Evolutionary conservation across 2,888 invertebrate genomes (phyloP).

Genomic region (Phortica okadai): DNA sequence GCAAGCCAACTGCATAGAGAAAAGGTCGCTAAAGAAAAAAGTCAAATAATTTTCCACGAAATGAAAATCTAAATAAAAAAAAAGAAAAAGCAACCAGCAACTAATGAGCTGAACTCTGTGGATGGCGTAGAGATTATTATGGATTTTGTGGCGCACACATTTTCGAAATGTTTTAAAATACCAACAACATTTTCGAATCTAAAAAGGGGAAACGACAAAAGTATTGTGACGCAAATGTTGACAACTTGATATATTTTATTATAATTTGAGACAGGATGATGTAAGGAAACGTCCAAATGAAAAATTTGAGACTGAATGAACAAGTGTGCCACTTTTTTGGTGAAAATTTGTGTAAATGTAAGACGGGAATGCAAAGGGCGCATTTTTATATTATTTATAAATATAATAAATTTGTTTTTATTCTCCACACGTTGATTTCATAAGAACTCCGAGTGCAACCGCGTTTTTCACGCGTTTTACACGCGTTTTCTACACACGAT

Average conservation of each 20-base stretch:
- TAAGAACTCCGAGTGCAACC: background rate
- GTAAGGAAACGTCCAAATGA: background rate
- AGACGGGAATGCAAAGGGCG: background rate
- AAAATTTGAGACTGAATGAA: background rate
- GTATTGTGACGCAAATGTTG: slow-evolving; percentile 60
- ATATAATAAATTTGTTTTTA: slow-evolving; percentile 12
- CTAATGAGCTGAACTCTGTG: slow-evolving; percentile 56
- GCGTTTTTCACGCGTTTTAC: background rate
- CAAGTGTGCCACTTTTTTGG: slow-evolving; percentile 15
- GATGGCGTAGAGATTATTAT: slow-evolving; percentile 62
- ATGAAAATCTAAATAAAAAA: slow-evolving; percentile 6
- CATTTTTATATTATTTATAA: slow-evolving; percentile 8
- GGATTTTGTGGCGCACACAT: slow-evolving; percentile 66
- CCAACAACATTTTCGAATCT: slow-evolving; percentile 51
- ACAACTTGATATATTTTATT: slow-evolving; percentile 71
- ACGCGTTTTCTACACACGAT: no score
- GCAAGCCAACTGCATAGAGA: background rate
- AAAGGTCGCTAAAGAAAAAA: slow-evolving; percentile 7
- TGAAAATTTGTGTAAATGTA: background rate
- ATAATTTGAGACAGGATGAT: slow-evolving; percentile 55
- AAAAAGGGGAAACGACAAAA: slow-evolving; percentile 29
- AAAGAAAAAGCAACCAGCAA: slow-evolving; percentile 47
- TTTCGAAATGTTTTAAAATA: slow-evolving; percentile 66
- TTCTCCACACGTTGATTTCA: background rate
- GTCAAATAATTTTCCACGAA: slow-evolving; percentile 51